These are phyloP conservation scores for Salpingus planirostris DNA, from an alignment of 2,888 invertebrate genomes.

Conservation along the genomic window DNA sequence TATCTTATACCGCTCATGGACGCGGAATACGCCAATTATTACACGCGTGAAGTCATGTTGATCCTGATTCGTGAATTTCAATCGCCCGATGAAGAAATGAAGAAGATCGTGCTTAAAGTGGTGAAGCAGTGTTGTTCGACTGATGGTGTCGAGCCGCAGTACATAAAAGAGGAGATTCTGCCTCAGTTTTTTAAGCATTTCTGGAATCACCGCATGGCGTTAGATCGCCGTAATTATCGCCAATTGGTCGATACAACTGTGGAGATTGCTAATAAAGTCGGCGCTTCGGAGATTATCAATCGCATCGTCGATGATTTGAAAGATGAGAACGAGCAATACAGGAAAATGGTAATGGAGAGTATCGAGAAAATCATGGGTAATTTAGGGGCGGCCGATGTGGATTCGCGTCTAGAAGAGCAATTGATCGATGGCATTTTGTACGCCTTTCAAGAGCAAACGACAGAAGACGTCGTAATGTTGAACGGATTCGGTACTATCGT, in stretches of 20 bases:
- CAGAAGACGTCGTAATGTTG: constrained; percentile 99
- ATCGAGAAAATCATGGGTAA: constrained; percentile 98
- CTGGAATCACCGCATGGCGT: constrained; percentile 99
- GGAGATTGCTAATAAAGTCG: constrained; percentile 99
- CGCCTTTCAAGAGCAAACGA: constrained; percentile 99
- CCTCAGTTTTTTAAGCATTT: constrained; percentile 99
- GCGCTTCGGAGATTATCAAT: constrained; percentile 98
- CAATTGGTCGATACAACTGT: constrained; percentile 99
- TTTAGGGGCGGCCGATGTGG: constrained; percentile 95
- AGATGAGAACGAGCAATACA: constrained; percentile 98
- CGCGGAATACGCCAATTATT: constrained; percentile 99
- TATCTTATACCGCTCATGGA: constrained; percentile 99
- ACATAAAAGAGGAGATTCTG: constrained; percentile 97
- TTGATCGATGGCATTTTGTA: constrained; percentile 98
- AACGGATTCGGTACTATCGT: constrained; percentile 99
- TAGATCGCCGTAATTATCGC: constrained; percentile 94
- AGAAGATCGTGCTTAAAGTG: constrained; percentile 98
- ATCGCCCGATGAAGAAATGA: constrained; percentile 99
- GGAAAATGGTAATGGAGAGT: constrained; percentile 99
- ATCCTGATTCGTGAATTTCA: constrained; percentile 99
- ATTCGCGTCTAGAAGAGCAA: constrained; percentile 95
- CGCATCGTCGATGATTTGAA: constrained; percentile 98
- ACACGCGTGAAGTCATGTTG: constrained; percentile 98
- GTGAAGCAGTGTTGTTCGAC: constrained; percentile 99
- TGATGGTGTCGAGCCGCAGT: constrained; percentile 98